Evolutionary conservation across 53 echinoderm and acorn worm genomes (phyloP).

Genomic region (Pentamera pediparva): DNA sequence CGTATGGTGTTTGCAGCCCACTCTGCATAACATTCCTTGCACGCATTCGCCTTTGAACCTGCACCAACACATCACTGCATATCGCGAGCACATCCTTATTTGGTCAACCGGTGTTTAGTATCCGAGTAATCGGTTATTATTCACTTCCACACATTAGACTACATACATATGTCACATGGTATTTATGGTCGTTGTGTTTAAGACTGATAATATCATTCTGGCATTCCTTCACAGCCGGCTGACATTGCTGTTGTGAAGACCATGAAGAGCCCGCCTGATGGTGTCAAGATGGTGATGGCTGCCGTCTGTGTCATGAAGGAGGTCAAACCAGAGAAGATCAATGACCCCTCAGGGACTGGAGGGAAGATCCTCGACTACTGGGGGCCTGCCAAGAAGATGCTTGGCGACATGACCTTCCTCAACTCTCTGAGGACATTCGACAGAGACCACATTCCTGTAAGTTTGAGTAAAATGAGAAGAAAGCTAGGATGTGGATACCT

Average conservation of each 20-base stretch:
- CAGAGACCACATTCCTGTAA: slow-evolving; percentile 89
- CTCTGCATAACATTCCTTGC: too few relatives aligned
- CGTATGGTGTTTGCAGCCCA: too few relatives aligned
- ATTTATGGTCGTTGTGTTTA: background rate
- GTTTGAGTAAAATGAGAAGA: too few relatives aligned
- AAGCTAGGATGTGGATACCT: too few relatives aligned
- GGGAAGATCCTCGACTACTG: slow-evolving; percentile 99
- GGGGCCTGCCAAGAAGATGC: slow-evolving; percentile 93
- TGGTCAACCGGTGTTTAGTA: too few relatives aligned
- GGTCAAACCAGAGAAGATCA: slow-evolving; percentile 92
- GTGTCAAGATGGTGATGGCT: slow-evolving; percentile 91
- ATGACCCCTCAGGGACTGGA: slow-evolving; percentile 92
- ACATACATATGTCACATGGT: too few relatives aligned
- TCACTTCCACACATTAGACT: too few relatives aligned
- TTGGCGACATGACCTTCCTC: slow-evolving; percentile 97
- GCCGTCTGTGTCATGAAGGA: slow-evolving; percentile 82
- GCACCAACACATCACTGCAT: background rate
- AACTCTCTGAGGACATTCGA: slow-evolving; percentile 82
- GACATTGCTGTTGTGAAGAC: slow-evolving; percentile 97
- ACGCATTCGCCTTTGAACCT: too few relatives aligned
- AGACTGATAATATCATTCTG: background rate
- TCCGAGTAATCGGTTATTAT: too few relatives aligned
- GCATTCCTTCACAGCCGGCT: slow-evolving; percentile 57
- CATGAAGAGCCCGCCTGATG: slow-evolving; percentile 92
- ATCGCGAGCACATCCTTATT: too few relatives aligned